Evolutionary conservation across 2,888 invertebrate species (phyloP).

Genomic region (Pristionchus entomophagus): DNA sequence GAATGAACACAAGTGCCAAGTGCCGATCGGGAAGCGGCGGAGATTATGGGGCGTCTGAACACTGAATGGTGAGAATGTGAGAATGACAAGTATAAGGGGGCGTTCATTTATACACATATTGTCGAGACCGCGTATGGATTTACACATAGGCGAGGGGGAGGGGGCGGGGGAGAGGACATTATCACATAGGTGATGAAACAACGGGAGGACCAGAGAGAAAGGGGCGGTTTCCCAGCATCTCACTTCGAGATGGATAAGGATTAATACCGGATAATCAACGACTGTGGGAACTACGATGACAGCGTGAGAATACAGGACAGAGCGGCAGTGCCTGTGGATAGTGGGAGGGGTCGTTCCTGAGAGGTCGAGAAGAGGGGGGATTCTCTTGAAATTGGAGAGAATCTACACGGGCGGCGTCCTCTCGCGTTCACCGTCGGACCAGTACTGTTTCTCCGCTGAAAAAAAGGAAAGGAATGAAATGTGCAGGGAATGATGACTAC

Average conservation of each 20-base stretch:
- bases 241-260: too few relatives aligned
- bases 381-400: not conserved
- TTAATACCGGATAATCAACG: too few relatives aligned
- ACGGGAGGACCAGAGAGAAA: not conserved
- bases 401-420: not conserved
- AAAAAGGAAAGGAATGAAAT: not conserved
- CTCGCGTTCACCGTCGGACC: not conserved
- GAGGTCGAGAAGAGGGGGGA: not conserved
- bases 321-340: too few relatives aligned
- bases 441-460: conserved; percentile 36
- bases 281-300: too few relatives aligned
- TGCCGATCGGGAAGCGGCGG: too few relatives aligned
- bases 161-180: too few relatives aligned
- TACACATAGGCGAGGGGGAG: not conserved
- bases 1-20: not conserved
- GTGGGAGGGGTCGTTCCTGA: not conserved
- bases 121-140: too few relatives aligned
- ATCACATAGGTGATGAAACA: too few relatives aligned
- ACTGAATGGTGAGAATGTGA: not conserved
- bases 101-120: not conserved
- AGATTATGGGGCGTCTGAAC: not conserved
- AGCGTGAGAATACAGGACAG: too few relatives aligned
- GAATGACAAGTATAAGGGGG: not conserved
- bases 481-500: not conserved
- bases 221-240: too few relatives aligned